phyloP scores from a whole-genome alignment of 2,113 vertebrate genomes.

The Ranitomeya variabilis region DNA sequence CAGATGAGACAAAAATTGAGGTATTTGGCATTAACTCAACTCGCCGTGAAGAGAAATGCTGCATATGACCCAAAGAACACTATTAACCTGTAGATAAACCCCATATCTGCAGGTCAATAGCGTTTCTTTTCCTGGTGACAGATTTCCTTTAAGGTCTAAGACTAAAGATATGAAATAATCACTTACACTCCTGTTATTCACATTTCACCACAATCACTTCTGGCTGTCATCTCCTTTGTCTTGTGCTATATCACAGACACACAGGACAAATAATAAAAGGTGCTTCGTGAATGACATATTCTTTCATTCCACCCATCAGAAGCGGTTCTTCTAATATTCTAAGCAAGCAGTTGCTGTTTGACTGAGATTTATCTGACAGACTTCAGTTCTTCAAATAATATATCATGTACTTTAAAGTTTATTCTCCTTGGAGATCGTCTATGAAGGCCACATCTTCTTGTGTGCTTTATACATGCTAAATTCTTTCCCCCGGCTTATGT shows the following conservation, averaged over 20 bases:
- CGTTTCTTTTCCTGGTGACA: too few species aligned
- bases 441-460: constrained; percentile 31
- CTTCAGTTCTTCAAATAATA: constrained; percentile 37
- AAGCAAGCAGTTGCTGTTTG: neutral
- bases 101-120: too few species aligned
- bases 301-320: neutral
- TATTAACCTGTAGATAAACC: too few species aligned
- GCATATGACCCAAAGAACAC: too few species aligned
- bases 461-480: neutral
- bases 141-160: neutral
- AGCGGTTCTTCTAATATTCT: neutral
- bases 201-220: neutral
- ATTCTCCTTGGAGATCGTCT: constrained; percentile 18
- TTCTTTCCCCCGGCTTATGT: constrained; percentile 18
- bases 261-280: neutral
- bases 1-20: too few species aligned
- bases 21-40: too few species aligned
- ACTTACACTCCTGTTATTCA: neutral
- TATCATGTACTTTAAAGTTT: constrained; percentile 30
- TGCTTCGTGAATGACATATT: neutral
- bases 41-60: too few species aligned
- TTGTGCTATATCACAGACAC: neutral
- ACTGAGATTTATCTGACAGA: constrained; percentile 28
- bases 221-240: neutral
- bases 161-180: neutral